phyloP scores from a whole-genome alignment of 2,797 vertebrate genomes.

The Knipowitschia caucasica region DNA sequence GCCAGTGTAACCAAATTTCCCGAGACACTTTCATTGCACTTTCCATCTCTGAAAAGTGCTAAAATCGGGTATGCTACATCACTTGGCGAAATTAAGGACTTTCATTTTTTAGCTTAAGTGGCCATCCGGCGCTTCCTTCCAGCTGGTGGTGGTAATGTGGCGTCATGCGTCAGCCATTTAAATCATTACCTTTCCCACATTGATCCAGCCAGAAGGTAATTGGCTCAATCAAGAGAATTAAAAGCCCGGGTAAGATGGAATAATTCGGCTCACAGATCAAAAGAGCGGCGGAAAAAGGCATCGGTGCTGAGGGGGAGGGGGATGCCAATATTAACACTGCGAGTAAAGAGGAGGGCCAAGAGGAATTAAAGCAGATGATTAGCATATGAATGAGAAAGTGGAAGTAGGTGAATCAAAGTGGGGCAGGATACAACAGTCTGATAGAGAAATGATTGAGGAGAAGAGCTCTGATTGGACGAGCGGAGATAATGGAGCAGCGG shows the following conservation, averaged over 20 bases:
- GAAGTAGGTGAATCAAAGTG: constrained; percentile 33
- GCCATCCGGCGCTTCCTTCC: constrained; percentile 25
- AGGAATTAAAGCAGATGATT: constrained; percentile 48
- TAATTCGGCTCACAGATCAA: constrained; percentile 67
- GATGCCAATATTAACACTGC: constrained; percentile 46
- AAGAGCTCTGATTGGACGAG: constrained; percentile 12
- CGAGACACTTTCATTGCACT: not conserved
- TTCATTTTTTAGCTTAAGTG: constrained; percentile 53
- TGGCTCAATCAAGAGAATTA: constrained; percentile 76
- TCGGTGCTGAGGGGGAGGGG: constrained; percentile 19
- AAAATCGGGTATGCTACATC: constrained; percentile 68
- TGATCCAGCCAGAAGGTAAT: constrained; percentile 73
- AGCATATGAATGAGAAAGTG: constrained; percentile 48
- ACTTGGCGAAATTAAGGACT: constrained; percentile 64
- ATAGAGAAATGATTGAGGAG: constrained; percentile 22
- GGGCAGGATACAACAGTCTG: constrained; percentile 20
- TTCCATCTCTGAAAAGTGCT: not conserved
- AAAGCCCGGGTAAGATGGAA: constrained; percentile 69
- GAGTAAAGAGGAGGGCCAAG: constrained; percentile 38
- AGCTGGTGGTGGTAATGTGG: constrained; percentile 57
- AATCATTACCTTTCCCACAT: constrained; percentile 74
- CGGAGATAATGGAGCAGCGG: constrained; percentile 13
- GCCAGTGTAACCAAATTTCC: not conserved
- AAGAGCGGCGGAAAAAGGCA: constrained; percentile 42
- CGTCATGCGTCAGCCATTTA: constrained; percentile 68